Evolutionary conservation across 1,140 invertebrate species (phyloP).

Genomic region (Vanessa tameamea): DNA sequence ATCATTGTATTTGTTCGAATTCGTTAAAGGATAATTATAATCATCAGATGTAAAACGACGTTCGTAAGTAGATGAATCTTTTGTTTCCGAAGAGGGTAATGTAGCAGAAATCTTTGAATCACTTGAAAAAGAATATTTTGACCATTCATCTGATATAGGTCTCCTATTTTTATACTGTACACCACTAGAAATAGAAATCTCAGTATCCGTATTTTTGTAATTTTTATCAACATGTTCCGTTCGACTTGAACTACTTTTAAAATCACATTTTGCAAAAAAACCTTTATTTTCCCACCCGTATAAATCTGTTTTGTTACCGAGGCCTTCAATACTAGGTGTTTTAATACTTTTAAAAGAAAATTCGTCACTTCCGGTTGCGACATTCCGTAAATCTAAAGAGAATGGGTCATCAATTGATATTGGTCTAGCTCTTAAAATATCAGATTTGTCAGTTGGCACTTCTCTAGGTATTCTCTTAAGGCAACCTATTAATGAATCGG

Average conservation of each 20-base stretch:
- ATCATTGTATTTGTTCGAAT: slow-evolving; percentile 71
- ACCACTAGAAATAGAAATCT: slow-evolving; percentile 41
- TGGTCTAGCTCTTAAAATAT: slow-evolving; percentile 65
- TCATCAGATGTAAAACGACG: slow-evolving; percentile 61
- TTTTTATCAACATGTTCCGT: slow-evolving; percentile 45
- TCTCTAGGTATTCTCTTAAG: slow-evolving; percentile 55
- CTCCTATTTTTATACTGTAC: slow-evolving; percentile 48
- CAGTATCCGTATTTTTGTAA: slow-evolving; percentile 46
- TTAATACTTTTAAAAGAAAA: slow-evolving; percentile 60
- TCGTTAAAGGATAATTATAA: slow-evolving; percentile 60
- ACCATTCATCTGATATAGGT: slow-evolving; percentile 48
- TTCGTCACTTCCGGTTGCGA: slow-evolving; percentile 47
- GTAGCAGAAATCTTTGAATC: slow-evolving; percentile 68
- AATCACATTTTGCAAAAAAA: slow-evolving; percentile 70
- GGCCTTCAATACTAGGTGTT: slow-evolving; percentile 68
- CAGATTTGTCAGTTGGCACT: slow-evolving; percentile 55
- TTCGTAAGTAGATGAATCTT: slow-evolving; percentile 65
- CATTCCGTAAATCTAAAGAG: slow-evolving; percentile 61
- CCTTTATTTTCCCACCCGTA: slow-evolving; percentile 80
- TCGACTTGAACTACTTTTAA: slow-evolving; percentile 50
- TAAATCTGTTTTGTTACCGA: slow-evolving; percentile 76
- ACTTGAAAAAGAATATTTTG: slow-evolving; percentile 61
- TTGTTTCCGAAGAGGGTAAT: slow-evolving; percentile 59
- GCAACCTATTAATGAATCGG: slow-evolving; percentile 72
- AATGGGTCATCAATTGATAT: slow-evolving; percentile 76